These are phyloP conservation scores for Poeciliopsis turrubarensis DNA, from an alignment of 2,113 vertebrate genomes.

Conservation along the genomic window DNA sequence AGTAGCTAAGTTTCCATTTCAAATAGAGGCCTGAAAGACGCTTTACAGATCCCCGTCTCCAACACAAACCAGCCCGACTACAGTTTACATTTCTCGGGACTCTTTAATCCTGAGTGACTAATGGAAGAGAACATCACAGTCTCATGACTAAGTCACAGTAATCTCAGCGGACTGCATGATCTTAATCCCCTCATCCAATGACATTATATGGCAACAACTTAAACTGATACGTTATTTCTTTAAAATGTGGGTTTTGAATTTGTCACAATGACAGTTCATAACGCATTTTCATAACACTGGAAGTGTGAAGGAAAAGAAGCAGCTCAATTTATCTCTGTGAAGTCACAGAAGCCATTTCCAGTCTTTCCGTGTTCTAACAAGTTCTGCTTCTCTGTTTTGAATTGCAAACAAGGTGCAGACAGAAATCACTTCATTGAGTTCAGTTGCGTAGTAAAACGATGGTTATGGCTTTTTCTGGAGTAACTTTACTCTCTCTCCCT, in stretches of 20 bases:
- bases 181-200: constrained; percentile 5
- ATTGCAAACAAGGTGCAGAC: constrained; percentile 40
- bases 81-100: constrained; percentile 47
- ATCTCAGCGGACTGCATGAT: constrained; percentile 5
- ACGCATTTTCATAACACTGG: constrained; percentile 5
- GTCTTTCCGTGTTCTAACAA: constrained; percentile 15
- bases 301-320: neutral
- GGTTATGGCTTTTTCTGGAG: neutral
- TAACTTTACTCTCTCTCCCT: neutral
- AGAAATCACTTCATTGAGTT: constrained; percentile 14
- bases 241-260: neutral
- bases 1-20: constrained; percentile 54
- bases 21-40: constrained; percentile 23
- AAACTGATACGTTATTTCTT: neutral
- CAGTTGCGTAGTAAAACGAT: neutral
- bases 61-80: constrained; percentile 32
- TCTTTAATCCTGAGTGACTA: constrained; percentile 43
- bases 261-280: neutral
- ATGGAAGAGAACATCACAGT: constrained; percentile 22
- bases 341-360: neutral
- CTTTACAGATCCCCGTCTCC: constrained; percentile 16
- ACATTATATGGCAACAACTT: constrained; percentile 11
- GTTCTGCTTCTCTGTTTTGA: constrained; percentile 28
- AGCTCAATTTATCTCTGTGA: constrained; percentile 14
- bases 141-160: constrained; percentile 7